Percentiles rank a stretch among this genome's conserved stretches.
Conservation (phyloP, 1,140 invertebrate species). For the Brachionus koreanus region DNA sequence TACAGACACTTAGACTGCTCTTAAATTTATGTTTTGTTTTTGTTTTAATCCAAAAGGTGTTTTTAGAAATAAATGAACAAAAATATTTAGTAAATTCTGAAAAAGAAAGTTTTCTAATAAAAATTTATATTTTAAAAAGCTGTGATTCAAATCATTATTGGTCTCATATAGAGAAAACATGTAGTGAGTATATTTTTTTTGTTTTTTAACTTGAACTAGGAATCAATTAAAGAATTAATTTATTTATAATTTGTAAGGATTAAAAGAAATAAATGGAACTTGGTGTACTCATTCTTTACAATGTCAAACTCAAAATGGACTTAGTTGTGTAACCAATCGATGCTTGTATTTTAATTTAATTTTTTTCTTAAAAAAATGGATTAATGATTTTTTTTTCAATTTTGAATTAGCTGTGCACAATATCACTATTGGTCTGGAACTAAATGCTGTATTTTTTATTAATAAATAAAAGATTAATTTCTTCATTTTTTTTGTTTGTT, state of each 20-base stretch:
- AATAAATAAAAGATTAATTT: not conserved
- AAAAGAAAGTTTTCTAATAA: no score
- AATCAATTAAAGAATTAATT: not conserved
- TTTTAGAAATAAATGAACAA: no score
- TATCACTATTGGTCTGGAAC: not conserved
- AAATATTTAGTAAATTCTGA: no score
- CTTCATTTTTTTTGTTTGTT: not conserved
- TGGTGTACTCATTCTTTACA: not conserved
- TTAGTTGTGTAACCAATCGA: not conserved
- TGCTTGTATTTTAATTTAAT: not conserved
- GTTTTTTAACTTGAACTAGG: not conserved
- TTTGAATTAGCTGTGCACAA: not conserved
- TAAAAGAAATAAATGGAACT: conserved; percentile 34
- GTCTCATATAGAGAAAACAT: not conserved
- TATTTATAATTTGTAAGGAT: not conserved
- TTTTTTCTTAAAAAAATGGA: not conserved
- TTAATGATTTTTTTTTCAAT: not conserved
- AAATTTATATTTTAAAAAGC: not conserved
- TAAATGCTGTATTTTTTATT: not conserved
- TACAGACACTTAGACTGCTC: no score
- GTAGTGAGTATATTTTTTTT: not conserved
- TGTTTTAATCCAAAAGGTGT: no score
- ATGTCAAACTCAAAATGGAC: conserved; percentile 31
- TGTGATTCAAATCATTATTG: not conserved
- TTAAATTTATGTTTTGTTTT: no score